A percentile compares a stretch with the other conserved stretches of the same genome.
Evolutionary conservation across 2,888 invertebrate genomes (phyloP).

Genomic region (Drosophila rellima): DNA sequence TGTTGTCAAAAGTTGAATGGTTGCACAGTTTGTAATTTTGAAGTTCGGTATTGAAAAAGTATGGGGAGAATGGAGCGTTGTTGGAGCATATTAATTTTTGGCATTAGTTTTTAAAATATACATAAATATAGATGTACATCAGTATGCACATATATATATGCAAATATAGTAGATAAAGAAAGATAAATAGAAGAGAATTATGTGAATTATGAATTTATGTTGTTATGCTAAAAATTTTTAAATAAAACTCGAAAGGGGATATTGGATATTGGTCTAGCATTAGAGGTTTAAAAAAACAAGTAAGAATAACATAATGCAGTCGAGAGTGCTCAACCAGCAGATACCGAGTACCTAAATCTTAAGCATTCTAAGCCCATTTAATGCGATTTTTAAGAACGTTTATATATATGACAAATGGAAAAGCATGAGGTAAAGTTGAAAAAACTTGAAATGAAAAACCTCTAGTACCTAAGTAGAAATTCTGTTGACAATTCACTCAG

Average conservation of each 20-base stretch:
- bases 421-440: neutral
- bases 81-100: slow-evolving; percentile 61
- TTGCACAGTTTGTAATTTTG: slow-evolving; percentile 63
- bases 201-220: slow-evolving; percentile 67
- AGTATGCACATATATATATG: slow-evolving; percentile 18
- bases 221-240: slow-evolving; percentile 41
- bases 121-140: slow-evolving; percentile 16
- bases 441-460: neutral
- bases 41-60: slow-evolving; percentile 55
- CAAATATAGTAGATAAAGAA: slow-evolving; percentile 42
- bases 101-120: slow-evolving; percentile 45
- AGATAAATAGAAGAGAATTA: slow-evolving; percentile 58
- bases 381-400: neutral
- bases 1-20: slow-evolving; percentile 46
- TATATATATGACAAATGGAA: neutral
- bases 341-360: slow-evolving; percentile 48
- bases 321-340: slow-evolving; percentile 46
- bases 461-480: too few species aligned
- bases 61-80: slow-evolving; percentile 72
- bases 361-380: neutral
- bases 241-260: slow-evolving; percentile 6
- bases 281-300: slow-evolving; percentile 29
- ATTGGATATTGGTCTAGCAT: slow-evolving; percentile 1
- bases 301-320: slow-evolving; percentile 26
- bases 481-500: neutral